phyloP scores from a whole-genome alignment of 2,113 vertebrate species.

The Caranx melampygus region DNA sequence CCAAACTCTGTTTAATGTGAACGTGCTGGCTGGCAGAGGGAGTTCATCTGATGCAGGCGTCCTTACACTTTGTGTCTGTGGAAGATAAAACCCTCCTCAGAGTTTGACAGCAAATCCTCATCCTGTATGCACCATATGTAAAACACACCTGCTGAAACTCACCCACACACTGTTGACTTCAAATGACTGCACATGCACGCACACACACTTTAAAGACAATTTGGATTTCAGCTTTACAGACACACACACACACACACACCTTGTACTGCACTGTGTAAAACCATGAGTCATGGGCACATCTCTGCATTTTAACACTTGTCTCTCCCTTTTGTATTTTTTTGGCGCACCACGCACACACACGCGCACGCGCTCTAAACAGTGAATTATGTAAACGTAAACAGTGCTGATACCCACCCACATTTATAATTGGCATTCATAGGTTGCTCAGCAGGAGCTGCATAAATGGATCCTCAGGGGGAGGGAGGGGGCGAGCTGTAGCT shows the following conservation, averaged over 20 bases:
- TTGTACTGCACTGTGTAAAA: slow-evolving; percentile 67
- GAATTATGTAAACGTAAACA: slow-evolving; percentile 71
- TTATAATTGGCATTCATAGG: slow-evolving; percentile 68
- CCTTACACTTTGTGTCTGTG: background rate
- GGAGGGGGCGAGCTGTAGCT: slow-evolving; percentile 14
- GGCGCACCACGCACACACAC: slow-evolving; percentile 37
- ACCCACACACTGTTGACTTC: slow-evolving; percentile 51
- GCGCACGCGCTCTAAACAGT: slow-evolving; percentile 29
- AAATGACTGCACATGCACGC: slow-evolving; percentile 47
- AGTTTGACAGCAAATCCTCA: slow-evolving; percentile 31
- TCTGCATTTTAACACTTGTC: slow-evolving; percentile 72
- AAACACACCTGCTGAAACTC: slow-evolving; percentile 60
- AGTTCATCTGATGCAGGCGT: background rate
- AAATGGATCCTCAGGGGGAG: slow-evolving; percentile 49
- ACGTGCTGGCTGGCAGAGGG: background rate
- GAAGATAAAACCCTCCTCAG: slow-evolving; percentile 16
- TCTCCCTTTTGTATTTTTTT: slow-evolving; percentile 19
- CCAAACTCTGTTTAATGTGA: slow-evolving; percentile 4
- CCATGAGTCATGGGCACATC: slow-evolving; percentile 79
- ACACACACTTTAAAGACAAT: slow-evolving; percentile 25
- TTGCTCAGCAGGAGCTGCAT: slow-evolving; percentile 63
- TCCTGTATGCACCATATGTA: slow-evolving; percentile 38
- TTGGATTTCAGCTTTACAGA: slow-evolving; percentile 44
- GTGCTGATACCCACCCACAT: slow-evolving; percentile 65
- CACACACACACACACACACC: slow-evolving; percentile 38